Evolutionary conservation across 1,140 invertebrate species (phyloP).

Genomic region (Antheraea mylitta): DNA sequence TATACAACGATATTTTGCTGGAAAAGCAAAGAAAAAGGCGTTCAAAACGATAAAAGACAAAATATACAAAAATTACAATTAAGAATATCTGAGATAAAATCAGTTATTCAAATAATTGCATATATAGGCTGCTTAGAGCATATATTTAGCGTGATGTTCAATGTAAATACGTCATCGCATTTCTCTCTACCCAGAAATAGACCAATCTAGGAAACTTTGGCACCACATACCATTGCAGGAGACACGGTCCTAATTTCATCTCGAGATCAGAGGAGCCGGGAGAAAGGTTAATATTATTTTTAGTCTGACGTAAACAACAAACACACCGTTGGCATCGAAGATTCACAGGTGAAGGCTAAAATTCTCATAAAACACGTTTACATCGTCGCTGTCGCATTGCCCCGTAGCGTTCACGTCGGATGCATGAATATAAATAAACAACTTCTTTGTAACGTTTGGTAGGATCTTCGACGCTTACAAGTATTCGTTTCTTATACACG

Average conservation of each 20-base stretch:
- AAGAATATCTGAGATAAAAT: too few relatives aligned
- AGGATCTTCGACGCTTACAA: neutral
- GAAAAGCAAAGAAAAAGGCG: too few relatives aligned
- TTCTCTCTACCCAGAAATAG: slow-evolving; percentile 42
- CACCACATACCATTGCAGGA: slow-evolving; percentile 47
- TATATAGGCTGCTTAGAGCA: too few relatives aligned
- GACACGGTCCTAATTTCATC: slow-evolving; percentile 37
- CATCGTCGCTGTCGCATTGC: neutral
- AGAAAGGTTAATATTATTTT: slow-evolving; percentile 24
- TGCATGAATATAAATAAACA: slow-evolving; percentile 2
- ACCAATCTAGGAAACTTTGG: slow-evolving; percentile 48
- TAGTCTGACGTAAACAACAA: slow-evolving; percentile 5
- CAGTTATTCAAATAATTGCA: too few relatives aligned
- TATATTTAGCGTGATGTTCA: too few relatives aligned
- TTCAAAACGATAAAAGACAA: too few relatives aligned
- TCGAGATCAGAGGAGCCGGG: slow-evolving; percentile 24
- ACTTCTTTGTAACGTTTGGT: neutral
- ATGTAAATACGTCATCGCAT: neutral
- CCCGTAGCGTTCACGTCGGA: neutral
- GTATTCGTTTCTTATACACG: neutral
- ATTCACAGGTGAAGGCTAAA: slow-evolving; percentile 13
- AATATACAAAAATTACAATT: too few relatives aligned
- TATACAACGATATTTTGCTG: too few relatives aligned
- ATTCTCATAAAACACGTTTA: slow-evolving; percentile 8
- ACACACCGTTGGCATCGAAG: slow-evolving; percentile 11